phyloP scores from a whole-genome alignment of 2,113 vertebrate genomes.

The Oncorhynchus keta region DNA sequence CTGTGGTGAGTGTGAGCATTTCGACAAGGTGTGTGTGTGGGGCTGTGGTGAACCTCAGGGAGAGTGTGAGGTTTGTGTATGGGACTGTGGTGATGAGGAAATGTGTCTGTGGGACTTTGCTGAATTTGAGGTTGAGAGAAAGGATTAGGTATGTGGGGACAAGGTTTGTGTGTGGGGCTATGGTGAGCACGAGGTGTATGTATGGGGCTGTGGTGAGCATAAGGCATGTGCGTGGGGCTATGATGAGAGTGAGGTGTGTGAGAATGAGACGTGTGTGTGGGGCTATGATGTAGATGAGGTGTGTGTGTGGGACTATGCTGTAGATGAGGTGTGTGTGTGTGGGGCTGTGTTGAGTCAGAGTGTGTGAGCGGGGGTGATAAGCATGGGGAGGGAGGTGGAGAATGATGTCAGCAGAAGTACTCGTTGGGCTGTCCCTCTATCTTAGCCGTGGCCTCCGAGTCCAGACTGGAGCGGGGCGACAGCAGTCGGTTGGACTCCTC shows the following conservation, averaged over 20 bases:
- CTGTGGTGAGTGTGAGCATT: slow-evolving; percentile 23
- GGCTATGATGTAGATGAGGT: slow-evolving; percentile 17
- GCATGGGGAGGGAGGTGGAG: slow-evolving; percentile 50
- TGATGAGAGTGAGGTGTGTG: too few relatives aligned
- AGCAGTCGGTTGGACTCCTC: slow-evolving; percentile 91
- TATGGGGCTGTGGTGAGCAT: too few relatives aligned
- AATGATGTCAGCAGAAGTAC: slow-evolving; percentile 89
- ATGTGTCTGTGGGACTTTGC: too few relatives aligned
- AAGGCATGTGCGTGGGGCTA: too few relatives aligned
- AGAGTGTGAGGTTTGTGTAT: not conserved
- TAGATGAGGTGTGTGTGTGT: not conserved
- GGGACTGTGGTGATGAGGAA: not conserved
- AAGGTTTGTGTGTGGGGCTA: slow-evolving; percentile 40
- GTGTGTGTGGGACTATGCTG: slow-evolving; percentile 35
- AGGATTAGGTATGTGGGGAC: slow-evolving; percentile 19
- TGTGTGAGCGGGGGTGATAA: slow-evolving; percentile 18
- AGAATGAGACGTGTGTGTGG: slow-evolving; percentile 8
- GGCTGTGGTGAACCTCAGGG: not conserved
- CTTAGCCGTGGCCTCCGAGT: slow-evolving; percentile 83
- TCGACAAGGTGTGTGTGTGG: slow-evolving; percentile 8
- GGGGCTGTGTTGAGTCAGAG: not conserved
- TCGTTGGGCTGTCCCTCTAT: slow-evolving; percentile 84
- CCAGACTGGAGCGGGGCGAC: slow-evolving; percentile 87
- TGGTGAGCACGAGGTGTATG: not conserved
- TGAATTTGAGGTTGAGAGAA: slow-evolving; percentile 7